Evolutionary conservation across 1,140 invertebrate genomes (phyloP).

Genomic region (Papilio helenus): DNA sequence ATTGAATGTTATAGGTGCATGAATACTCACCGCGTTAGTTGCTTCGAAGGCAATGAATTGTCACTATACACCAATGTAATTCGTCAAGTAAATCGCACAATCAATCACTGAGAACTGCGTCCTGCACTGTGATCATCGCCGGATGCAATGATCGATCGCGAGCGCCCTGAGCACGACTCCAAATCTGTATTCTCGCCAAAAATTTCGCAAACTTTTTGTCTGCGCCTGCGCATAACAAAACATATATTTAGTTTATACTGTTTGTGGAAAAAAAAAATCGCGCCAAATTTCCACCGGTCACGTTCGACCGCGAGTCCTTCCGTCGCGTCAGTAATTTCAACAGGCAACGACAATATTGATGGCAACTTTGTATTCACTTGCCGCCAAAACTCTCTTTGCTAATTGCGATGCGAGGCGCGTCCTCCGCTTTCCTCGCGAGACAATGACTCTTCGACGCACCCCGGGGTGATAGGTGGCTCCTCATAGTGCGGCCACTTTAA

Average conservation of each 20-base stretch:
- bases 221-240: slow-evolving; percentile 63
- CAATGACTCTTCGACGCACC: slow-evolving; percentile 65
- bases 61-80: slow-evolving; percentile 50
- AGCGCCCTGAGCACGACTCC: slow-evolving; percentile 46
- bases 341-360: slow-evolving; percentile 51
- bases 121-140: slow-evolving; percentile 64
- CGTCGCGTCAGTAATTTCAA: slow-evolving; percentile 57
- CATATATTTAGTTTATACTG: slow-evolving; percentile 44
- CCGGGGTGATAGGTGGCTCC: slow-evolving; percentile 65
- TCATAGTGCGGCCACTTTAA: slow-evolving; percentile 54
- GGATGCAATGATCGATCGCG: slow-evolving; percentile 60
- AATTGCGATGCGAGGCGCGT: slow-evolving; percentile 74
- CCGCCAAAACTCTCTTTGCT: slow-evolving; percentile 78
- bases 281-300: slow-evolving; percentile 57
- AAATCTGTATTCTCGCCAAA: slow-evolving; percentile 66
- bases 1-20: slow-evolving; percentile 34
- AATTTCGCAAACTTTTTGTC: slow-evolving; percentile 70
- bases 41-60: slow-evolving; percentile 44
- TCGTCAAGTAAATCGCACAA: slow-evolving; percentile 51
- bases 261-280: slow-evolving; percentile 52
- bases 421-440: slow-evolving; percentile 72
- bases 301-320: slow-evolving; percentile 61
- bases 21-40: slow-evolving; percentile 47
- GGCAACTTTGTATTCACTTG: slow-evolving; percentile 71
- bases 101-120: slow-evolving; percentile 60